Evolutionary conservation across 2,113 vertebrate genomes (phyloP).

Genomic region (Poicephalus meyeri): DNA sequence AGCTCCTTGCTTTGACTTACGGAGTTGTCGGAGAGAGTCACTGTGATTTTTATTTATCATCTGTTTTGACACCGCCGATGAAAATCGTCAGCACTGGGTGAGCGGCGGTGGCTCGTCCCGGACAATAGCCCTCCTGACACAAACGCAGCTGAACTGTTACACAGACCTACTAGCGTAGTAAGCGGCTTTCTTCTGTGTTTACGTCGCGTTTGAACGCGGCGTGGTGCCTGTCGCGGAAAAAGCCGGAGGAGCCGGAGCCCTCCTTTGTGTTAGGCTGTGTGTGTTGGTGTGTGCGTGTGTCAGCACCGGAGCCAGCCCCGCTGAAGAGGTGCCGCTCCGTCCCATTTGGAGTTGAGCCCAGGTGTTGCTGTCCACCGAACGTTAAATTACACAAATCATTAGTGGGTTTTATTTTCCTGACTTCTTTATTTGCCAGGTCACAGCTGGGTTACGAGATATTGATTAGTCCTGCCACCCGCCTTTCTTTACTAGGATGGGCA

Average conservation of each 20-base stretch:
- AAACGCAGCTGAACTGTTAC: not conserved
- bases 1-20: not conserved
- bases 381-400: conserved; percentile 29
- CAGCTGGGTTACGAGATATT: conserved; percentile 58
- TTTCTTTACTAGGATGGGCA: conserved; percentile 58
- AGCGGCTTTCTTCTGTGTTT: not conserved
- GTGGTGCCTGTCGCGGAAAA: not conserved
- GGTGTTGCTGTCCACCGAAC: conserved; percentile 37
- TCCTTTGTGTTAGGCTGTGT: not conserved
- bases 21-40: not conserved
- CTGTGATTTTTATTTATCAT: not conserved
- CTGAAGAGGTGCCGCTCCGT: not conserved
- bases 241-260: not conserved
- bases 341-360: conserved; percentile 64
- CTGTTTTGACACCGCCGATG: not conserved
- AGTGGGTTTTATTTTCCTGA: conserved; percentile 45
- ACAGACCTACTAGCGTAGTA: not conserved
- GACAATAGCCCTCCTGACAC: not conserved
- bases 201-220: not conserved
- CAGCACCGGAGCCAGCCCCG: not conserved
- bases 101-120: not conserved
- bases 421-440: conserved; percentile 45
- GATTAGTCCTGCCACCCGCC: conserved; percentile 40
- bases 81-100: not conserved
- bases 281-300: not conserved